These are phyloP conservation scores for Carapus acus DNA, from an alignment of 2,797 vertebrate species.

Conservation along the genomic window DNA sequence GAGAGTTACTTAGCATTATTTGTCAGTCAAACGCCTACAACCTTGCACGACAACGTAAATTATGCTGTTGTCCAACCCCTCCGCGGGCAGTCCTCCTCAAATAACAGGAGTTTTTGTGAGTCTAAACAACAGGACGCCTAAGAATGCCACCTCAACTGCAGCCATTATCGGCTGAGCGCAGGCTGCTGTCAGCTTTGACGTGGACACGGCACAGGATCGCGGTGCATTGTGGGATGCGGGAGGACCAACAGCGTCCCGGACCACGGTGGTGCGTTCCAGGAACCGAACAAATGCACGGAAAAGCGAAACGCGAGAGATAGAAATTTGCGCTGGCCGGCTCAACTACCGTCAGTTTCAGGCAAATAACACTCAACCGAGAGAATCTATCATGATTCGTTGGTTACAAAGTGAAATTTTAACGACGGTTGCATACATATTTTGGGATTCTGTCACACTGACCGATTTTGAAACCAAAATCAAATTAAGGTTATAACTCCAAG, in stretches of 20 bases:
- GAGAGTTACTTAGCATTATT: slow-evolving; percentile 13
- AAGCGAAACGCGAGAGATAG: too few relatives aligned
- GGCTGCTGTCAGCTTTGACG: slow-evolving; percentile 66
- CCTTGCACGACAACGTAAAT: background rate
- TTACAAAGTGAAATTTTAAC: too few relatives aligned
- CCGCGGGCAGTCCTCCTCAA: background rate
- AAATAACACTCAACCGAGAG: too few relatives aligned
- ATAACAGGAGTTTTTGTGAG: slow-evolving; percentile 10
- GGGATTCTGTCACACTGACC: too few relatives aligned
- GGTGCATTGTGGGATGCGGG: slow-evolving; percentile 73
- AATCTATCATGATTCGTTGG: too few relatives aligned
- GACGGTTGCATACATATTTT: too few relatives aligned
- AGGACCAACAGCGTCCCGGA: slow-evolving; percentile 58
- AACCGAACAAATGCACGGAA: too few relatives aligned
- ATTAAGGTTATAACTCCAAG: too few relatives aligned
- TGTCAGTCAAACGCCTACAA: background rate
- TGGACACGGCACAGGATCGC: slow-evolving; percentile 58
- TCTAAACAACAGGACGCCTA: slow-evolving; percentile 12
- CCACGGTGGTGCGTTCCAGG: slow-evolving; percentile 34
- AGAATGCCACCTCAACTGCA: slow-evolving; percentile 72
- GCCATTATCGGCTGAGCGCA: slow-evolving; percentile 61
- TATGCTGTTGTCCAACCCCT: background rate
- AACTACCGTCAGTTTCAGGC: too few relatives aligned
- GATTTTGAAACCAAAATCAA: too few relatives aligned
- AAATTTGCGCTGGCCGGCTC: too few relatives aligned